Base-by-base conservation (phyloP, 2,888 invertebrate genomes). In the Leucania comma region DNA sequence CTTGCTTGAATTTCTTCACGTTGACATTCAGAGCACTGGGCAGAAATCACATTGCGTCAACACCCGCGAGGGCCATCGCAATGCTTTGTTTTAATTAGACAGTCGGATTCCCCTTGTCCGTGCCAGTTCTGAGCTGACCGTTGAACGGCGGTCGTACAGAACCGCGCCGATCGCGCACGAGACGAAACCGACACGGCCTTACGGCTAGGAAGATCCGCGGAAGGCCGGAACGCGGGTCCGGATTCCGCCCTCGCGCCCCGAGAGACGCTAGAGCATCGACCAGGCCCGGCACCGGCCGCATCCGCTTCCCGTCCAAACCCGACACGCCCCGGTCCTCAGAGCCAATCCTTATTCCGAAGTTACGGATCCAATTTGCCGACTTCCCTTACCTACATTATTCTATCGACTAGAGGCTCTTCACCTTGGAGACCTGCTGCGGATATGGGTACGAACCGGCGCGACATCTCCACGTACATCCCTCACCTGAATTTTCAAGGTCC, bases 341-440 rank as follows among this genome's bases (percentile, higher is more conserved):
- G 97, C 97, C 97, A 97, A 97, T 97, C 97, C 97, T 97, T 97
- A 94, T 97, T 96, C 97, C 97, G 96, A 97, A 96, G 96, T 96
- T 96, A 96, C 96, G 95, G 96, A 96, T 97, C 96, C 93, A 96
- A 95, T 96, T 97, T 97, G 97, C 96, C 96, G 96, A 97, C 96
- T 97, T 97, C 96, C 96, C 96, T 97, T 97, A 96, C 96, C 96
- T 96, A 96, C 96, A 96, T 97, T 97, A 96, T 94, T 97, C 89
- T 89, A 89, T 88, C 87, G 96, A 96, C 71, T 71, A 71, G 71
- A 71, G 71, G 71, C 71, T 71, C 71, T 71, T 71, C 71, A 71
- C 71, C 71, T 97, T 96, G 97, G 97, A 97, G 97, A 97, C 97
- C 97, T 97, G 97, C 96, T 97, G 97, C 97, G 97, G 97, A 97